These are phyloP conservation scores for Tachysurus vachellii DNA, from an alignment of 2,113 vertebrate species.

Conservation along the genomic window DNA sequence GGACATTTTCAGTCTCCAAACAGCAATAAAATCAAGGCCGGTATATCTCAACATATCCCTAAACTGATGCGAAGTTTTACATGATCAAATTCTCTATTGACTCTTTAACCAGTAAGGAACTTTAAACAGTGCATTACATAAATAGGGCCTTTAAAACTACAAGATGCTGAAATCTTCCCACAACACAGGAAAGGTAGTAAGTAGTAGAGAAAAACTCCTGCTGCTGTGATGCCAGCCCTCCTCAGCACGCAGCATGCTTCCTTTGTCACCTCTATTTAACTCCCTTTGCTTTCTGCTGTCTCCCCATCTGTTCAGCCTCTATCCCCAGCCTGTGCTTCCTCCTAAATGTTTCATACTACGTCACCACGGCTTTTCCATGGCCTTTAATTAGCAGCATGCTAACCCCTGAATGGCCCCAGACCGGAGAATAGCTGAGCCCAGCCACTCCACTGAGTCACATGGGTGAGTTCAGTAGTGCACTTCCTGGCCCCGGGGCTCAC, in stretches of 20 bases:
- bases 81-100: constrained; percentile 18
- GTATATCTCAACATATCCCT: background rate
- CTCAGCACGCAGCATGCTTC: constrained; percentile 33
- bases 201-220: constrained; percentile 23
- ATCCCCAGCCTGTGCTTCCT: constrained; percentile 32
- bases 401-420: constrained; percentile 42
- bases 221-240: constrained; percentile 37
- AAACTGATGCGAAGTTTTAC: background rate
- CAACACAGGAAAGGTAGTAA: constrained; percentile 21
- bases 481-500: constrained; percentile 20
- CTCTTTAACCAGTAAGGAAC: background rate
- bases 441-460: constrained; percentile 22
- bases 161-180: background rate
- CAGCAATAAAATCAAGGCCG: constrained; percentile 23
- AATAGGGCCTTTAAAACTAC: background rate
- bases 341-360: constrained; percentile 44
- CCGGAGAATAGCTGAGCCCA: constrained; percentile 38
- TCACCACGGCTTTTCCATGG: constrained; percentile 33
- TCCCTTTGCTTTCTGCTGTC: constrained; percentile 47
- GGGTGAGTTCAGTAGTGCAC: background rate
- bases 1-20: constrained; percentile 22
- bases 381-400: constrained; percentile 51
- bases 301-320: constrained; percentile 43
- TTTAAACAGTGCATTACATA: constrained; percentile 25
- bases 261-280: constrained; percentile 45